These are phyloP conservation scores for Philereme vetulata DNA, from an alignment of 2,888 invertebrate genomes.

Conservation along the genomic window DNA sequence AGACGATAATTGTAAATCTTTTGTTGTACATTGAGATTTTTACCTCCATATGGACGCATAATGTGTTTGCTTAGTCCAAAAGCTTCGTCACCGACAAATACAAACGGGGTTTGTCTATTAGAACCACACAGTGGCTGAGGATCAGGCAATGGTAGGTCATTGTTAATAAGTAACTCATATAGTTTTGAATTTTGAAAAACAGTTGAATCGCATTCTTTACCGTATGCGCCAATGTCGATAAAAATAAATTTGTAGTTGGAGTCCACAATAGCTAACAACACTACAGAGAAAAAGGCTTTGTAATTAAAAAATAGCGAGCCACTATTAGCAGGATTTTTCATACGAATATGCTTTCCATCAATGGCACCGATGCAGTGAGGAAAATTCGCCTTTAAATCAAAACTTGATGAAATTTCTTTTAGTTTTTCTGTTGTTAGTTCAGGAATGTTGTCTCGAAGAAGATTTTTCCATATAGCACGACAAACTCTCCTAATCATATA, in stretches of 20 bases:
- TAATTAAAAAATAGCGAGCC: no score
- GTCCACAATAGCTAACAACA: constrained; percentile 9
- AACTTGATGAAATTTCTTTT: no score
- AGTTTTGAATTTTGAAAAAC: constrained; percentile 13
- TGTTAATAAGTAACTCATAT: not conserved
- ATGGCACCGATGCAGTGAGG: no score
- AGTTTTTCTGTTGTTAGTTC: no score
- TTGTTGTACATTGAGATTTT: not conserved
- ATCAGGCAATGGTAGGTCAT: not conserved
- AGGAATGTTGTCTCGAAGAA: no score
- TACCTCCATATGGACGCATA: constrained; percentile 21
- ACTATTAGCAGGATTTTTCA: no score
- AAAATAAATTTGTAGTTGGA: constrained; percentile 8
- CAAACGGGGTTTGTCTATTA: constrained; percentile 13
- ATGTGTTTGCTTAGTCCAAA: constrained; percentile 19
- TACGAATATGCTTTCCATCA: no score
- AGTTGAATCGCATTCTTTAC: constrained; percentile 9
- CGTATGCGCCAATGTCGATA: constrained; percentile 11
- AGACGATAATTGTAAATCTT: not conserved
- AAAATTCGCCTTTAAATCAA: no score
- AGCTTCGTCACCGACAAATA: constrained; percentile 31
- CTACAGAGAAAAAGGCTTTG: constrained; percentile 4
- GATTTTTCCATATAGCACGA: no score
- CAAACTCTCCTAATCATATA: no score
- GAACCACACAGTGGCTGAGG: constrained; percentile 9